A percentile compares a stretch with the other conserved stretches of the same genome.
Evolutionary conservation across 2,113 vertebrate species (phyloP).

Genomic region (Pica pica): DNA sequence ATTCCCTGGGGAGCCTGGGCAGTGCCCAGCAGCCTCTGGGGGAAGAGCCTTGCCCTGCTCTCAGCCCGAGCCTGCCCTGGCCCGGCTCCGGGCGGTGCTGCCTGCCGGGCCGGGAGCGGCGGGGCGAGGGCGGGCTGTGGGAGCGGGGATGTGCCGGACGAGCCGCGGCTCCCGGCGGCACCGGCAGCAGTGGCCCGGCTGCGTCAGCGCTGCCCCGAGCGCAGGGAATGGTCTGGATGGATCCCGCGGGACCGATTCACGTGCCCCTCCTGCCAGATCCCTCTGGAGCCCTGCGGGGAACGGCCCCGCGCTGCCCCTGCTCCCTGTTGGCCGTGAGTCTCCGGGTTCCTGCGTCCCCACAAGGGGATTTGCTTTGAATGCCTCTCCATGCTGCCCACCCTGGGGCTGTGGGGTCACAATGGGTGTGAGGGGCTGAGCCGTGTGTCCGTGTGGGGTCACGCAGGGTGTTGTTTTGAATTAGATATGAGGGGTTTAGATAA

Average conservation of each 20-base stretch:
- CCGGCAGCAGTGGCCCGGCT: rapidly evolving
- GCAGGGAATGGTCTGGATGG: neutral
- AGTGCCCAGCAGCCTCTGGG: neutral
- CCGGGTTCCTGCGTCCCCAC: rapidly evolving
- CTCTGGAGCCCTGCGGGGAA: neutral
- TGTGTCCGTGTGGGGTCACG: too few species aligned
- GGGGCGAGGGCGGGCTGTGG: rapidly evolving
- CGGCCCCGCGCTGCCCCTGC: neutral
- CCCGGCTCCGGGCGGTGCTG: neutral
- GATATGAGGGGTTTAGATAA: too few species aligned
- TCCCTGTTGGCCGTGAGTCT: neutral
- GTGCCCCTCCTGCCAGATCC: neutral
- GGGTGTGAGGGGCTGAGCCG: too few species aligned
- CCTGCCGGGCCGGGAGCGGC: neutral
- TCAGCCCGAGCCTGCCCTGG: neutral
- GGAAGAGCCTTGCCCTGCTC: neutral
- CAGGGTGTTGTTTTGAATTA: too few species aligned
- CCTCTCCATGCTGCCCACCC: neutral
- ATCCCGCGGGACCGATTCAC: neutral
- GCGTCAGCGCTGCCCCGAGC: neutral
- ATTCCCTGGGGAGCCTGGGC: neutral
- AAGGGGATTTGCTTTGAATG: rapidly evolving
- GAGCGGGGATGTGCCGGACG: rapidly evolving
- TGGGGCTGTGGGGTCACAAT: rapidly evolving
- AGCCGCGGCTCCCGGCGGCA: neutral